Base-by-base conservation (phyloP, 2,797 vertebrate genomes). In the Brachyrhaphis roseni region DNA sequence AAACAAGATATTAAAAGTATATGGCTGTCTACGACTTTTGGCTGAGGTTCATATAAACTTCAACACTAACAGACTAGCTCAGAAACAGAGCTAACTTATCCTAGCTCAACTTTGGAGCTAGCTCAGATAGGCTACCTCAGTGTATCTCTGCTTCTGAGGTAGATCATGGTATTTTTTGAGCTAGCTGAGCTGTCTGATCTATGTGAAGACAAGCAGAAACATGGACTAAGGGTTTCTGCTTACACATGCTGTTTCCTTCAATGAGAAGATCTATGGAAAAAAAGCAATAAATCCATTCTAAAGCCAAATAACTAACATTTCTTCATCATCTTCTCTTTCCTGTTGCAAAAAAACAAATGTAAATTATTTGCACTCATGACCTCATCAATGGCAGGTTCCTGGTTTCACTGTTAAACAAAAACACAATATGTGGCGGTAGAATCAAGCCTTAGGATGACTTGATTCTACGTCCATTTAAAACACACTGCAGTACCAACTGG, bases 371-470 rank as follows among this genome's bases (percentile, higher is more conserved):
- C 23, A 43, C 4, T 20, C 8, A 26, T 68, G 66, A 28, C 39
- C 10, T 41, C 11, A 70, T 70, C 23, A n/a, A 43, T 7, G 71
- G 82, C 74, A 87, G 4, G 68, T 88, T 75, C 84, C 20, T 26
- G 15, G 39, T 10, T 62, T 34, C 31, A 75, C 45, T 15, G 34
- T 28, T 28, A 72, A 64, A 84, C 20, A 76, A 83, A n/a, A 75
- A 73, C 28, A 87, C 43, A 46, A 84, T 72, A 82, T 8, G 82
- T 76, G 87, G 91, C 59, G 39, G 79, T 55, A 82, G 82, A 91
- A 92, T 91, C 93, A 90, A 94, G 77, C 59, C 87, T 88, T 77
- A 78, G 86, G 74, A 84, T 91, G 79, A 39, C 59, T 85, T 93
- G 89, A 93, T 92, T 90, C 87, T n/a, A 64, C 79, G 82, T 82